phyloP scores from a whole-genome alignment of 2,113 vertebrate species.

The Misgurnus mizolepis region DNA sequence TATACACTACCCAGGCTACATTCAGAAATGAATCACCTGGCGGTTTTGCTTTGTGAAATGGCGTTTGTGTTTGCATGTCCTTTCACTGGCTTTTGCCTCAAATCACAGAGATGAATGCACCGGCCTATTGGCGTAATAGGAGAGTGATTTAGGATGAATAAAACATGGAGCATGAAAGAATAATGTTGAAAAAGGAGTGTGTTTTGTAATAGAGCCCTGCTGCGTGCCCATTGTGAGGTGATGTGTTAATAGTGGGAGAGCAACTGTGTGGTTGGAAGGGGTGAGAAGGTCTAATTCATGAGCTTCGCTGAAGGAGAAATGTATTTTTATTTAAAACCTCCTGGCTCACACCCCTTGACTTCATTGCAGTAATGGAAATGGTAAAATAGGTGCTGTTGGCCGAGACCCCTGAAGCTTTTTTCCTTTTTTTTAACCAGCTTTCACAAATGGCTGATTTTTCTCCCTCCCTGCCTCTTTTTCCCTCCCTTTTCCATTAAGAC shows the following conservation, averaged over 20 bases:
- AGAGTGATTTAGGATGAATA: constrained; percentile 69
- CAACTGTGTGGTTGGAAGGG: constrained; percentile 69
- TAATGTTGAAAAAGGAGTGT: constrained; percentile 52
- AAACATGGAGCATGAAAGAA: constrained; percentile 65
- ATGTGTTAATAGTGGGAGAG: constrained; percentile 75
- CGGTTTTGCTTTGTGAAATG: constrained; percentile 49
- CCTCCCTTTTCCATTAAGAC: constrained; percentile 74
- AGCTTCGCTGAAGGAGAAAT: constrained; percentile 64
- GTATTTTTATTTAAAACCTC: constrained; percentile 66
- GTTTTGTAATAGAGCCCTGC: constrained; percentile 71
- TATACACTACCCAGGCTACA: neutral
- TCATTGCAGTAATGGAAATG: constrained; percentile 74
- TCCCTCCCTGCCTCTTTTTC: constrained; percentile 44
- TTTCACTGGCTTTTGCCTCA: constrained; percentile 59
- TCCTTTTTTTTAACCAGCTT: constrained; percentile 42
- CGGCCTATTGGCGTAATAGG: constrained; percentile 57
- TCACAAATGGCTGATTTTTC: constrained; percentile 52
- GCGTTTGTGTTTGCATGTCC: constrained; percentile 51
- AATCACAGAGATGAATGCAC: constrained; percentile 59
- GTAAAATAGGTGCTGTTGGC: constrained; percentile 71
- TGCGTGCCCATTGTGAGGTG: constrained; percentile 71
- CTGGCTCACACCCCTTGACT: constrained; percentile 73
- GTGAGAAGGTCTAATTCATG: constrained; percentile 71
- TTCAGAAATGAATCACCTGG: constrained; percentile 33
- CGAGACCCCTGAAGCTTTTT: constrained; percentile 53